Evolutionary conservation across 1,140 invertebrate genomes (phyloP), one percentile per base, ranked within the genome.

Genomic region (Eubasilissa regina): DNA sequence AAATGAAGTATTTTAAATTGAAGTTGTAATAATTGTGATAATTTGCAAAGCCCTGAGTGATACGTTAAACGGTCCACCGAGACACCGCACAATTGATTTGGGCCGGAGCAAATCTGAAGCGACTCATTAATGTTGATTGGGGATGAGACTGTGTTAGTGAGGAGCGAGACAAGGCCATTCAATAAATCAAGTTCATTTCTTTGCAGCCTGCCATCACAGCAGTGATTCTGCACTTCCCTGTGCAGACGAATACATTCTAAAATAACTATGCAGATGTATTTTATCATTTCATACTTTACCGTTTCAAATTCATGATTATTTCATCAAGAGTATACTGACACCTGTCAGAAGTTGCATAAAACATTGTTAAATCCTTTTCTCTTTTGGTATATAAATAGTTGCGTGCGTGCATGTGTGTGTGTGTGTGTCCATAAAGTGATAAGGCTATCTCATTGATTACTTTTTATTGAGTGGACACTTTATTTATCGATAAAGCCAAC

Each of bases 91-190:
- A 64, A 64, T 64, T 64, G 60, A 35, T 64, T 64, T 64, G 60
- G 19, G 35, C 19, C 19, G 35, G 35, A 64, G 19, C 21, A 64
- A 64, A 25, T 64, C 60, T 25, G 10, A 25, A 43, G 1, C 19
- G 4, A 9, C 19, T 62, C 19, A 19, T 25, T 62, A 62, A 35
- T 17, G 12, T 62, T 25, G 58, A 64, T 64, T 64, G 60, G 25
- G 35, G 8, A n/a, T 13, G 35, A 13, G 35, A n/a, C n/a, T n/a
- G 60, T 43, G 60, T 43, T 12, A 13, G 58, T 62, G 19, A 62
- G 12, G 0, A 64, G 25, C n/a, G 60, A 64, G 60, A 64, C 60
- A 64, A 64, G 60, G 60, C 35, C 60, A n/a, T 21, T 8, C 58
- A 21, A 21, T 58, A 6, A 51, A 51, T 13, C 48, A 13, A 51